Base-by-base conservation (phyloP, 2,888 invertebrate species). In the Meteorus cinctellus region DNA sequence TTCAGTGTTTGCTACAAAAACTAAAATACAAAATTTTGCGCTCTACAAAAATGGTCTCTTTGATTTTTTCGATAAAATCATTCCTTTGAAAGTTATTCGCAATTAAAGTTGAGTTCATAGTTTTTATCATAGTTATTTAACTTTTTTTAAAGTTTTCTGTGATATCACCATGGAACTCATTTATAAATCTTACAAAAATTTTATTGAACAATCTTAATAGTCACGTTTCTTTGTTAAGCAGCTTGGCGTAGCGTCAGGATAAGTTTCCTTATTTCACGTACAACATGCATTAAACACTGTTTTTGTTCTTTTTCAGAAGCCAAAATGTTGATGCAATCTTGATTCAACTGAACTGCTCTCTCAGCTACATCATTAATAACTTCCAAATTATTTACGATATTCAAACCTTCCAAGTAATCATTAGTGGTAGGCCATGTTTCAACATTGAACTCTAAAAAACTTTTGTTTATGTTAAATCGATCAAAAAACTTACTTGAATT, bases 201-300 rank as follows among this genome's bases (percentile, higher is more conserved):
- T n/a, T n/a, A n/a, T n/a, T n/a, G n/a, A n/a, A n/a, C n/a, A n/a
- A n/a, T n/a, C n/a, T n/a, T n/a, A n/a, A n/a, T n/a, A n/a, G n/a
- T n/a, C n/a, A n/a, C n/a, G n/a, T n/a, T n/a, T n/a, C n/a, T n/a
- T n/a, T n/a, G n/a, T n/a, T n/a, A n/a, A n/a, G n/a, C n/a, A n/a
- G n/a, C n/a, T n/a, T n/a, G n/a, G n/a, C n/a, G n/a, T n/a, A n/a
- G n/a, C n/a, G n/a, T n/a, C n/a, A n/a, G n/a, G n/a, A n/a, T n/a
- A n/a, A n/a, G n/a, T n/a, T n/a, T n/a, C n/a, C n/a, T n/a, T n/a
- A n/a, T n/a, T n/a, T 74, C 74, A 19, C 27, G 31, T 45, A 77
- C 77, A 74, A 69, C 69, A 69, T 78, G 75, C 4, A 77, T 73
- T 10, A 78, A 31, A 60, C 72, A 77, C 48, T 78, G 75, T 77